Conservation (phyloP, 2,888 invertebrate species). For the Hipparchia sbordonii region DNA sequence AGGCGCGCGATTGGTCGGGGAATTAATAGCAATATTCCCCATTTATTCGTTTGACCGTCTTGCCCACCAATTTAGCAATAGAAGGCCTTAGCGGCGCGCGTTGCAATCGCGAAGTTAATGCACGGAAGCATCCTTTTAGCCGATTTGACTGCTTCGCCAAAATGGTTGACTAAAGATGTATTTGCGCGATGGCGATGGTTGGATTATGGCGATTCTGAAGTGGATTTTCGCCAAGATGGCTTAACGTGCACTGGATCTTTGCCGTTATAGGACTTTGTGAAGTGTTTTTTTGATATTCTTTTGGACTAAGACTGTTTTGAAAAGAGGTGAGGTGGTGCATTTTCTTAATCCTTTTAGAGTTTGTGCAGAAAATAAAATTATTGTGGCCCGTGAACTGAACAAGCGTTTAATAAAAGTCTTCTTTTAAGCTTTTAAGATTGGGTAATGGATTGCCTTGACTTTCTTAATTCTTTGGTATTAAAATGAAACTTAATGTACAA, state of each 20-base stretch:
- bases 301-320: slow-evolving; percentile 43
- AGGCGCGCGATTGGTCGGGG: slow-evolving; percentile 67
- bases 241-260: slow-evolving; percentile 48
- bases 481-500: too few relatives aligned
- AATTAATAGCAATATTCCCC: slow-evolving; percentile 73
- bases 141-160: slow-evolving; percentile 36
- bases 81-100: slow-evolving; percentile 43
- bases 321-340: slow-evolving; percentile 62
- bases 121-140: slow-evolving; percentile 16
- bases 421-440: too few relatives aligned
- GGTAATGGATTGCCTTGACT: not conserved
- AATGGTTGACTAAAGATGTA: slow-evolving; percentile 70
- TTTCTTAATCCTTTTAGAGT: not conserved
- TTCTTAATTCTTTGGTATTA: too few relatives aligned
- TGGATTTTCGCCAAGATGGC: slow-evolving; percentile 78
- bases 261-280: slow-evolving; percentile 49
- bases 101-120: slow-evolving; percentile 40
- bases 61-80: slow-evolving; percentile 72
- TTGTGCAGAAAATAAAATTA: too few relatives aligned
- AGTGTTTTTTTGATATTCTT: slow-evolving; percentile 40
- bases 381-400: too few relatives aligned
- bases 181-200: slow-evolving; percentile 59
- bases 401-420: too few relatives aligned
- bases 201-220: slow-evolving; percentile 51
- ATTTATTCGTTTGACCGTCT: slow-evolving; percentile 73